phyloP scores from a whole-genome alignment of 2,113 vertebrate genomes.

The Alectura lathami region DNA sequence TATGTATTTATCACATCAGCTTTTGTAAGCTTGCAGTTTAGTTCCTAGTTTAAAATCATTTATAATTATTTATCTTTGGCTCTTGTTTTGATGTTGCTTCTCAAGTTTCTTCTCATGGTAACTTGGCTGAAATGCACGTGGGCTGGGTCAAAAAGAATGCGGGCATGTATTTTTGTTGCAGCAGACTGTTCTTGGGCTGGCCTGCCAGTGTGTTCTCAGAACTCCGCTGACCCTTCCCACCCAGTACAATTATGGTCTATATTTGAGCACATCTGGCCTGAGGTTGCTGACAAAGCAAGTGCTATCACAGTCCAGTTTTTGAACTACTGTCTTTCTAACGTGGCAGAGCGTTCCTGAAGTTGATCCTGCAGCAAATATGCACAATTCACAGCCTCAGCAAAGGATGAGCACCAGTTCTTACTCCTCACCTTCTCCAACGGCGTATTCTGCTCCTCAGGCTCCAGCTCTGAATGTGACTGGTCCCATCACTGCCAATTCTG shows the following conservation, averaged over 20 bases:
- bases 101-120: neutral
- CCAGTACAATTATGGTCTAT: slow-evolving; percentile 44
- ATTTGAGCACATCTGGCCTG: slow-evolving; percentile 16
- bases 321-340: slow-evolving; percentile 23
- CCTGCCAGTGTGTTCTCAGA: neutral
- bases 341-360: slow-evolving; percentile 87
- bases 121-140: neutral
- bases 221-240: slow-evolving; percentile 42
- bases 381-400: slow-evolving; percentile 79
- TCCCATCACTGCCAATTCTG: slow-evolving; percentile 90
- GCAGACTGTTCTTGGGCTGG: neutral
- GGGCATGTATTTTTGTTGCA: neutral
- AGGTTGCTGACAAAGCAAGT: slow-evolving; percentile 51
- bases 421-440: slow-evolving; percentile 70
- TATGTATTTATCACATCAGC: neutral
- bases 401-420: slow-evolving; percentile 74
- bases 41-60: neutral
- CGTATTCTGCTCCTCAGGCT: slow-evolving; percentile 76
- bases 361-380: slow-evolving; percentile 85
- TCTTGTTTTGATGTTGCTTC: slow-evolving; percentile 20
- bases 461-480: slow-evolving; percentile 82
- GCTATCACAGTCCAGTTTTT: slow-evolving; percentile 14
- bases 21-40: neutral
- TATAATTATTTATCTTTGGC: neutral
- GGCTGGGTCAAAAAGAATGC: neutral